A percentile compares a stretch with the other conserved stretches of the same genome.
These are phyloP conservation scores for Balaenoptera acutorostrata DNA, from an alignment of 2,113 vertebrate species.

Conservation along the genomic window DNA sequence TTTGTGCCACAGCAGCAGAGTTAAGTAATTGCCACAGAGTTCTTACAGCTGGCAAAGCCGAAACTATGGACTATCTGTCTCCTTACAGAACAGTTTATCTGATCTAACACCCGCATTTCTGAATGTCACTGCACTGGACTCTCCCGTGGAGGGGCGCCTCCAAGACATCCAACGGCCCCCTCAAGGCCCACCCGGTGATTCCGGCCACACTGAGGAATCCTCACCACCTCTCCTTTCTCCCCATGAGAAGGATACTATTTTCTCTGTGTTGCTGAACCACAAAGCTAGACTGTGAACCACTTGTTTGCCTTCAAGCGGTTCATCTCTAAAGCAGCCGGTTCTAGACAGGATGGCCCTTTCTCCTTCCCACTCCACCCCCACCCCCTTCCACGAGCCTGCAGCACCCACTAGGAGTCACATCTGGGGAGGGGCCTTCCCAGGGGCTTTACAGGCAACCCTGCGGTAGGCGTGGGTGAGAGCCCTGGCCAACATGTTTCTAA, in stretches of 20 bases:
- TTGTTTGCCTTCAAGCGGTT: not conserved
- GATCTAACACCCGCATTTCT: not conserved
- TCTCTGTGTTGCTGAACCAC: not conserved
- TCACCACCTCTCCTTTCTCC: not conserved
- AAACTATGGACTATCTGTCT: not conserved
- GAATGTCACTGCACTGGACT: not conserved
- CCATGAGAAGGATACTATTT: not conserved
- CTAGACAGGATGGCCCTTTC: not conserved
- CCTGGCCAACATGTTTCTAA: not conserved
- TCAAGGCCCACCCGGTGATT: accelerated
- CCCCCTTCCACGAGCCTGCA: accelerated
- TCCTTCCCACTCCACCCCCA: not conserved
- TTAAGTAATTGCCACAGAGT: not conserved
- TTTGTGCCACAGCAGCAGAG: not conserved
- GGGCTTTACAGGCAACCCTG: not conserved
- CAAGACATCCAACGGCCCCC: not conserved
- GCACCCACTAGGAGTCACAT: not conserved
- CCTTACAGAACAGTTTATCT: not conserved
- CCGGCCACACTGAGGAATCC: not conserved
- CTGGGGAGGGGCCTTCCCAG: not conserved
- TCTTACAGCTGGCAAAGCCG: not conserved
- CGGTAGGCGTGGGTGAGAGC: not conserved
- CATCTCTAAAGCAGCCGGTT: not conserved
- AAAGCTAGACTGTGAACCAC: not conserved
- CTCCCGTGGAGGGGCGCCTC: not conserved